phyloP scores from a whole-genome alignment of 2,888 invertebrate genomes.

The Apamea anceps region DNA sequence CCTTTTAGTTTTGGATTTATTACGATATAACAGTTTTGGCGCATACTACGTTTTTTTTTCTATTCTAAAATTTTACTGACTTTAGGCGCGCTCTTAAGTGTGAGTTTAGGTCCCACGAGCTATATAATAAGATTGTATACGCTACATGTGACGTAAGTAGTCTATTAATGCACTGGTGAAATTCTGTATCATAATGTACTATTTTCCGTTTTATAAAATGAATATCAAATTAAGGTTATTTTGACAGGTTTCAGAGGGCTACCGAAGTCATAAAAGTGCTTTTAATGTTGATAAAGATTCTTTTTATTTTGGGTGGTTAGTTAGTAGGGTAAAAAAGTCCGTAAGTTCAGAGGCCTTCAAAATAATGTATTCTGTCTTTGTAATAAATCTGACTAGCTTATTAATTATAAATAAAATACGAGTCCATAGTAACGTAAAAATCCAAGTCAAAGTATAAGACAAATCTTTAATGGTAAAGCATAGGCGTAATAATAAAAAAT shows the following conservation, averaged over 20 bases:
- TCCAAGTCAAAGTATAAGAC: neutral
- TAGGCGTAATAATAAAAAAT: no score
- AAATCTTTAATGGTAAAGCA: no score
- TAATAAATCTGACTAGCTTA: neutral
- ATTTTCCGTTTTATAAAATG: neutral
- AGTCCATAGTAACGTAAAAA: neutral
- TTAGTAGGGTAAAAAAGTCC: neutral
- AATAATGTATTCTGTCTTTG: neutral
- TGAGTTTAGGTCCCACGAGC: no score
- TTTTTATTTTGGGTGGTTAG: neutral
- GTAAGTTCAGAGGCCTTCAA: neutral
- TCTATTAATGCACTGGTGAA: no score
- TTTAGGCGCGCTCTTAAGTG: no score
- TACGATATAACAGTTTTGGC: no score
- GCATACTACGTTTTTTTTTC: no score
- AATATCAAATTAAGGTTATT: neutral
- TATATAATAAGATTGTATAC: no score
- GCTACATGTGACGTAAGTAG: no score
- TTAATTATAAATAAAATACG: neutral
- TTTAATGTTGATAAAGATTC: neutral
- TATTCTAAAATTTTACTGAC: no score
- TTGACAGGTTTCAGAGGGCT: conserved; percentile 5
- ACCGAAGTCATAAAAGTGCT: neutral
- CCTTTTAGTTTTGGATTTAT: no score
- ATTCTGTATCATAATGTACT: no score